A percentile compares a stretch with the other conserved stretches of the same genome.
Evolutionary conservation across 2,797 vertebrate genomes (phyloP).

Genomic region (Numenius phaeopus): DNA sequence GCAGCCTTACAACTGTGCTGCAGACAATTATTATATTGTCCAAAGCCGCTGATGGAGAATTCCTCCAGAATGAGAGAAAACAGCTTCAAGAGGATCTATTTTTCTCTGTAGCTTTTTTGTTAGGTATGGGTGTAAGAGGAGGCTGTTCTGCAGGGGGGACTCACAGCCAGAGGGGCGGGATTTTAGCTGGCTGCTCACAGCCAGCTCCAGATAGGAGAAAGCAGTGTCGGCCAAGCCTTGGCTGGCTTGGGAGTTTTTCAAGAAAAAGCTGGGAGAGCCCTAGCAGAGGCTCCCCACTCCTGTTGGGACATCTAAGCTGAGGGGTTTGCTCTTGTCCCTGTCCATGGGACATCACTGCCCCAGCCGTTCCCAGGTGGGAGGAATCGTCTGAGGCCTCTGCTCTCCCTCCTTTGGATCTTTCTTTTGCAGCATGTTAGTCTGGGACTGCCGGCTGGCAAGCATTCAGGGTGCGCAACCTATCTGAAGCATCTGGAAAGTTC

Average conservation of each 20-base stretch:
- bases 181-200: not conserved
- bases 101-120: not conserved
- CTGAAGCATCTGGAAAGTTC: not conserved
- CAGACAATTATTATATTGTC: not conserved
- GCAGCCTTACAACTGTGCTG: not conserved
- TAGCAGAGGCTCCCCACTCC: rapidly evolving
- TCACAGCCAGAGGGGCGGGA: not conserved
- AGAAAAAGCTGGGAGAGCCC: not conserved
- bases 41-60: not conserved
- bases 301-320: not conserved
- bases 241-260: not conserved
- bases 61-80: not conserved
- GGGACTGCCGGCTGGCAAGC: not conserved
- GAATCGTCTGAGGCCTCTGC: rapidly evolving
- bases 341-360: rapidly evolving
- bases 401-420: not conserved
- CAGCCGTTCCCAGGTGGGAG: rapidly evolving
- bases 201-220: not conserved
- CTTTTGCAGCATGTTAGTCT: not conserved
- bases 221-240: not conserved
- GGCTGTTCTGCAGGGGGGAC: not conserved
- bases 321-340: rapidly evolving
- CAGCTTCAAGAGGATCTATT: not conserved
- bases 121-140: not conserved
- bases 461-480: not conserved